A percentile compares a stretch with the other conserved stretches of the same genome.
Conservation (phyloP, 2,888 invertebrate genomes). For the Andrena fulva region DNA sequence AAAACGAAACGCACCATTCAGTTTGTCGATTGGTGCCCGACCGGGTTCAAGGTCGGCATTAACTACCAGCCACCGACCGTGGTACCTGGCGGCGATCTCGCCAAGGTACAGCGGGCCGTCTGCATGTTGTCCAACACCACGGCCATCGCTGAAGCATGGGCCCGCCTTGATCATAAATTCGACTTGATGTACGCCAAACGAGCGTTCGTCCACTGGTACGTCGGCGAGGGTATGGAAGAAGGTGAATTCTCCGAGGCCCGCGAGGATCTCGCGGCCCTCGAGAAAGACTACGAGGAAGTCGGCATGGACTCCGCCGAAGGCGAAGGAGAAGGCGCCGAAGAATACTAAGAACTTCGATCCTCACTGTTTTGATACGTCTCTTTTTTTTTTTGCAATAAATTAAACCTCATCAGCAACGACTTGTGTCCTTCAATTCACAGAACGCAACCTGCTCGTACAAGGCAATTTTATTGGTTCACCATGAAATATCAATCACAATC, state of each 20-base stretch:
- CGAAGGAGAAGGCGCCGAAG: slow-evolving; percentile 85
- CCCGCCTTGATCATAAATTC: slow-evolving; percentile 97
- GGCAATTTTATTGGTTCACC: background rate
- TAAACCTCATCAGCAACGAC: slow-evolving; percentile 31
- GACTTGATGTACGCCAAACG: slow-evolving; percentile 99
- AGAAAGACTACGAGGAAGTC: slow-evolving; percentile 91
- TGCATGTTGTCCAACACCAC: slow-evolving; percentile 99
- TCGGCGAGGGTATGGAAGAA: slow-evolving; percentile 94
- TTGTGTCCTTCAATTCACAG: slow-evolving; percentile 7
- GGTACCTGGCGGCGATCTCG: slow-evolving; percentile 97
- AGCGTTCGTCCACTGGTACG: slow-evolving; percentile 98
- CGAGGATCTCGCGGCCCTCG: slow-evolving; percentile 88
- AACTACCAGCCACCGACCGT: slow-evolving; percentile 98
- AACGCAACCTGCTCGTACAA: slow-evolving; percentile 7
- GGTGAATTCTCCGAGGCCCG: slow-evolving; percentile 95
- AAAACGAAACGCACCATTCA: slow-evolving; percentile 98
- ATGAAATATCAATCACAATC: background rate
- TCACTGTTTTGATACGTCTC: slow-evolving; percentile 34
- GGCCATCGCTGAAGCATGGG: slow-evolving; percentile 99
- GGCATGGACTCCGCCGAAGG: slow-evolving; percentile 88
- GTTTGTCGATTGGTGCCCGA: slow-evolving; percentile 96
- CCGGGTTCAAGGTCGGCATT: slow-evolving; percentile 93
- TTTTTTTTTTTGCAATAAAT: slow-evolving; percentile 60
- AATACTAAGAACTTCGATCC: slow-evolving; percentile 72
- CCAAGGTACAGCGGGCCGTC: slow-evolving; percentile 98